Conservation (phyloP, 37 sponge, comb jelly and placozoan species). For the Crambe crambe region DNA sequence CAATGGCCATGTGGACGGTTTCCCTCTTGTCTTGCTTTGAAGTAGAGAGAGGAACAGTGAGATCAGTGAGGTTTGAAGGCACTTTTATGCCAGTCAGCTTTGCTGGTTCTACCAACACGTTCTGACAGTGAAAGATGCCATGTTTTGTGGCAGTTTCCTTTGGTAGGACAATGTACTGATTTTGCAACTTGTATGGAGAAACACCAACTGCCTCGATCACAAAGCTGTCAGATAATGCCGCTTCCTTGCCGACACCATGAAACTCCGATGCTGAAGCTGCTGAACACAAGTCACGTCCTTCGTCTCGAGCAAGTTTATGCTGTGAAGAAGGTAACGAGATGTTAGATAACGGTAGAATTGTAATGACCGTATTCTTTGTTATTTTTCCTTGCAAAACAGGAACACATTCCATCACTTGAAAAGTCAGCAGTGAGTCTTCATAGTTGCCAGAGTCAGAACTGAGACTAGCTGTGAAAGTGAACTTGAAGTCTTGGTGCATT, state of each 20-base stretch:
- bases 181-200: constrained; percentile 22
- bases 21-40: neutral
- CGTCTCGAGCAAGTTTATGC: neutral
- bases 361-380: constrained; percentile 37
- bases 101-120: constrained; percentile 17
- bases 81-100: neutral
- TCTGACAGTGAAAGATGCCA: constrained; percentile 35
- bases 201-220: neutral
- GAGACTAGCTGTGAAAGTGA: neutral
- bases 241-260: neutral
- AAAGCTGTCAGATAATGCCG: neutral
- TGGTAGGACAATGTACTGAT: constrained; percentile 47
- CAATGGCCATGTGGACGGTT: constrained; percentile 22
- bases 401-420: constrained; percentile 24
- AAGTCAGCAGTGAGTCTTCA: neutral
- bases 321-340: neutral
- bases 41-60: neutral
- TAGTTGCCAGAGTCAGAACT: too few species aligned
- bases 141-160: constrained; percentile 5
- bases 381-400: constrained; percentile 61
- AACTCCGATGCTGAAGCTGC: constrained; percentile 8
- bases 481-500: constrained; percentile 24
- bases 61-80: neutral
- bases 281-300: neutral
- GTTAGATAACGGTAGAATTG: constrained; percentile 31